Percentiles rank a stretch among this genome's conserved stretches.
These are phyloP conservation scores for Etheostoma nigrum DNA, from an alignment of 2,797 vertebrate genomes.

Conservation along the genomic window DNA sequence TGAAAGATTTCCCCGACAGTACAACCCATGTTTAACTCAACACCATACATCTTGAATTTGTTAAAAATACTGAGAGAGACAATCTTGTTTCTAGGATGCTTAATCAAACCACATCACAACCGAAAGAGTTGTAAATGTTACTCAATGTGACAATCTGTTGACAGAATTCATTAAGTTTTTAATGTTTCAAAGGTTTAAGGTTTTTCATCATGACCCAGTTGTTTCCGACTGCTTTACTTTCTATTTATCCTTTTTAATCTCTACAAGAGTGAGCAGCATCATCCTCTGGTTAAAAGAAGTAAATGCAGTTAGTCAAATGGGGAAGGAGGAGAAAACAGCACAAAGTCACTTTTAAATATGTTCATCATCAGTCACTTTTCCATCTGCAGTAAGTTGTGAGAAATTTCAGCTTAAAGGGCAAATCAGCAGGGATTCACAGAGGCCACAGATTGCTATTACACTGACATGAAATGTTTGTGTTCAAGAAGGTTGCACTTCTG, in stretches of 20 bases:
- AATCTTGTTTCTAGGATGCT: neutral
- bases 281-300: constrained; percentile 54
- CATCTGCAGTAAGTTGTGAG: neutral
- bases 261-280: constrained; percentile 26
- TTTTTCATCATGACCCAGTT: neutral
- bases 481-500: neutral
- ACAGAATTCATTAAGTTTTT: neutral
- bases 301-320: constrained; percentile 28
- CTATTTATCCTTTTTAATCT: neutral
- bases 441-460: neutral
- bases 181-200: too few relatives aligned
- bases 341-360: neutral
- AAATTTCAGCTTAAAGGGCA: neutral
- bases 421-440: neutral
- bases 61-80: neutral
- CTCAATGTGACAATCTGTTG: neutral
- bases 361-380: neutral
- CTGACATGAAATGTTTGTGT: neutral
- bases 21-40: neutral
- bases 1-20: neutral
- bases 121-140: neutral
- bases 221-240: neutral
- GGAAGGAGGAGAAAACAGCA: neutral
- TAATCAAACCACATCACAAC: neutral
- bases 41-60: neutral